Conservation (phyloP, 1,140 invertebrate species). For the Drosophila pruinosa region DNA sequence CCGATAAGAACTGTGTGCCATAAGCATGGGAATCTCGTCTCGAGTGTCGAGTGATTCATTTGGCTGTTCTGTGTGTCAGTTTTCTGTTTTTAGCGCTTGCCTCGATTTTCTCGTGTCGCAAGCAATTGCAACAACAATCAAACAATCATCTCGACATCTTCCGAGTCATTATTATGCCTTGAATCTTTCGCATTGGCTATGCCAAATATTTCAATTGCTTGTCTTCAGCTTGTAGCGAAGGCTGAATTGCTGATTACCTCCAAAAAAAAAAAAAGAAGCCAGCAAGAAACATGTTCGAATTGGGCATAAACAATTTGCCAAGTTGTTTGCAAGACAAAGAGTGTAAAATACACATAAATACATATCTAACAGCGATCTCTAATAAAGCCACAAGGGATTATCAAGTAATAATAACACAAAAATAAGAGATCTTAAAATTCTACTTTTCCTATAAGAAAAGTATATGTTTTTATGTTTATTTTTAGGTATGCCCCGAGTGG, state of each 20-base stretch:
- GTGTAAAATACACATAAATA: neutral
- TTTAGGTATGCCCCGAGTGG: neutral
- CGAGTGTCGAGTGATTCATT: conserved; percentile 31
- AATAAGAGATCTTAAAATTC: too few relatives aligned
- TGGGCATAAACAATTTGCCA: conserved; percentile 2
- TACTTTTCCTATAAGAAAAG: too few relatives aligned
- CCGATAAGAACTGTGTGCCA: neutral
- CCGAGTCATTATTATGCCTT: conserved; percentile 25
- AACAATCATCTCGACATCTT: conserved; percentile 21
- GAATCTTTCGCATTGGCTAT: neutral
- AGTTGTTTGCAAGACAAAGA: neutral
- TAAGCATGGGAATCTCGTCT: conserved; percentile 42
- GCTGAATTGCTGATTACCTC: conserved; percentile 14
- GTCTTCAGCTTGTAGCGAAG: conserved; percentile 8
- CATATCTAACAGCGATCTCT: too few relatives aligned
- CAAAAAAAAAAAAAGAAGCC: neutral
- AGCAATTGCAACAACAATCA: conserved; percentile 51
- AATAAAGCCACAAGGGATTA: neutral
- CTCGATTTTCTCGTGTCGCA: conserved; percentile 38
- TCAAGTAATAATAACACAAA: too few relatives aligned
- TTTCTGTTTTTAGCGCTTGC: conserved; percentile 17
- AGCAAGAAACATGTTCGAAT: conserved; percentile 4
- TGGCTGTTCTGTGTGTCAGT: neutral
- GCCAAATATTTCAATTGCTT: conserved; percentile 5
- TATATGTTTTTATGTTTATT: neutral